Percentiles rank a stretch among this genome's conserved stretches.
These are phyloP conservation scores for Stenchaetothrips biformis DNA, from an alignment of 2,888 invertebrate genomes.

Conservation along the genomic window DNA sequence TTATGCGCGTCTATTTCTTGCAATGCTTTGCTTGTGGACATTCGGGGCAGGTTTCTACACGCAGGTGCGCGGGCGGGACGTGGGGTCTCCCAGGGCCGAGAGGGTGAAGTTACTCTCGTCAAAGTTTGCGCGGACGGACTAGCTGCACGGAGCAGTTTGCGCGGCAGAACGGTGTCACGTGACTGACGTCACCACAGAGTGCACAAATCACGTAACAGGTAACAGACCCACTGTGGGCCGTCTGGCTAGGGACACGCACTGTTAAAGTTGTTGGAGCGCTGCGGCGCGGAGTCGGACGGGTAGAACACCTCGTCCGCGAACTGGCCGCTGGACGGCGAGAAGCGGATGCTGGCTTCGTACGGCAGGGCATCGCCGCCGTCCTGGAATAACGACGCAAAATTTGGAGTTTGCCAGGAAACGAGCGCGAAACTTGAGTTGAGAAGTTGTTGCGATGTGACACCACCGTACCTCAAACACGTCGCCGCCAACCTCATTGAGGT, in stretches of 20 bases:
- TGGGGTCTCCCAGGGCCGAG: too few relatives aligned
- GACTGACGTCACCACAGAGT: too few relatives aligned
- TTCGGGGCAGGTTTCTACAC: too few relatives aligned
- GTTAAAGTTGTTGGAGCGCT: not conserved
- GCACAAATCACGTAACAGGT: not conserved
- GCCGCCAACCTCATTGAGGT: not conserved
- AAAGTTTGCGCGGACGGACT: too few relatives aligned
- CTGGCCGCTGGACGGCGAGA: not conserved
- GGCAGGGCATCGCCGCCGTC: not conserved
- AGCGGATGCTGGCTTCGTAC: conserved; percentile 15
- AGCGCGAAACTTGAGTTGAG: not conserved
- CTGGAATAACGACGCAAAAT: not conserved
- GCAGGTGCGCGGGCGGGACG: too few relatives aligned
- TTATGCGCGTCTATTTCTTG: too few relatives aligned
- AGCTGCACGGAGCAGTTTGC: too few relatives aligned
- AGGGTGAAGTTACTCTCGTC: too few relatives aligned
- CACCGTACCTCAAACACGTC: not conserved
- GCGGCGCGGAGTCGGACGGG: not conserved
- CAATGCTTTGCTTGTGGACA: too few relatives aligned
- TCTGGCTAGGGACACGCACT: not conserved
- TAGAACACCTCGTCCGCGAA: conserved; percentile 11
- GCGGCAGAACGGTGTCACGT: too few relatives aligned
- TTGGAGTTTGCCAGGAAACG: not conserved
- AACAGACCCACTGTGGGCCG: too few relatives aligned
- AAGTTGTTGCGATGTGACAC: not conserved